Percentiles rank a stretch among this genome's conserved stretches.
These are phyloP conservation scores for Spodoptera littoralis DNA, from an alignment of 2,888 invertebrate genomes.

Conservation along the genomic window DNA sequence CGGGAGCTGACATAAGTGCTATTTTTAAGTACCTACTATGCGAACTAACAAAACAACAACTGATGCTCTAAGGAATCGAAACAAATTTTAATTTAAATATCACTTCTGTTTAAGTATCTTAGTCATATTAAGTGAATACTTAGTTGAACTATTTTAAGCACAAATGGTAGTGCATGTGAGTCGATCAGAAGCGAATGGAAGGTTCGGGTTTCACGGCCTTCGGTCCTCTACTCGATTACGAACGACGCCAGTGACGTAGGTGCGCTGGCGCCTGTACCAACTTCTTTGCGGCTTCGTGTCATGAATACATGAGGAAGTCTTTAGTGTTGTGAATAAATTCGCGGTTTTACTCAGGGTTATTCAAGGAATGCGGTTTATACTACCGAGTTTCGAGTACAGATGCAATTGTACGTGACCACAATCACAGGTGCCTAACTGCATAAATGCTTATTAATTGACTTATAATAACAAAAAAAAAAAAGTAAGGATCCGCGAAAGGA, in stretches of 20 bases:
- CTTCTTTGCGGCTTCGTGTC: conserved; percentile 72
- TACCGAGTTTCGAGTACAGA: conserved; percentile 45
- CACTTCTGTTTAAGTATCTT: conserved; percentile 24
- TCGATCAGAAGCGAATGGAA: conserved; percentile 80
- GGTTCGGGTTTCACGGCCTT: conserved; percentile 86
- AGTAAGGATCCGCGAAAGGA: conserved; percentile 13
- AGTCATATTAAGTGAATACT: conserved; percentile 41
- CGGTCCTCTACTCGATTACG: conserved; percentile 84
- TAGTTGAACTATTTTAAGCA: conserved; percentile 54
- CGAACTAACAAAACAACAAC: conserved; percentile 39
- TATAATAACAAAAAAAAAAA: conserved; percentile 5
- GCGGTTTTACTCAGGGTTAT: conserved; percentile 52
- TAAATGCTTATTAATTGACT: conserved; percentile 7
- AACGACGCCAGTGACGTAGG: conserved; percentile 79
- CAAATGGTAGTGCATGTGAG: conserved; percentile 56
- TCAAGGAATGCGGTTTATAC: conserved; percentile 57
- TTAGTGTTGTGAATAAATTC: conserved; percentile 54
- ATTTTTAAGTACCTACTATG: conserved; percentile 45
- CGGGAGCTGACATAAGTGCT: conserved; percentile 48
- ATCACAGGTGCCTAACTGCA: conserved; percentile 26
- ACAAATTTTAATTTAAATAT: conserved; percentile 18
- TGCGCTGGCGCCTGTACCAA: conserved; percentile 79
- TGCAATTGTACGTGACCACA: conserved; percentile 35
- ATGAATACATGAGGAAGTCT: conserved; percentile 70
- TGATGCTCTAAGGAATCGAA: conserved; percentile 18